Percentiles rank a stretch among this genome's conserved stretches.
phyloP scores from a whole-genome alignment of 2,888 invertebrate genomes.

The Drosophila mettleri region DNA sequence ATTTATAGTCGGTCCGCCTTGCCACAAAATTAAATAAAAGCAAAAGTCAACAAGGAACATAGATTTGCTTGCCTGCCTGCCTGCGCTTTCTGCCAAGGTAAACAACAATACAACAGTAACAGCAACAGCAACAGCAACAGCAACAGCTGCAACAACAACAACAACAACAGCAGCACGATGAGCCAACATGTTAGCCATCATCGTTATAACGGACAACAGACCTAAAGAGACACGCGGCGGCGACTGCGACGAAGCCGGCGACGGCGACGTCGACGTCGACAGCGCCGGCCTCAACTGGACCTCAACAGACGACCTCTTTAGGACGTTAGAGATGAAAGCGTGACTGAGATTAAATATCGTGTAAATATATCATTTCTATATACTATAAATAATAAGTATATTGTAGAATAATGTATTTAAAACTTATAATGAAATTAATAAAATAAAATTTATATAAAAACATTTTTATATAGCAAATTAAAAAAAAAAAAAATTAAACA shows the following conservation, averaged over 20 bases:
- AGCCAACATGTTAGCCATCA: constrained; percentile 73
- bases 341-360: constrained; percentile 34
- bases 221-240: constrained; percentile 45
- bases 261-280: background rate
- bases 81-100: constrained; percentile 69
- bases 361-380: background rate
- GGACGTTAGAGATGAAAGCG: constrained; percentile 29
- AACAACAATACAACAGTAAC: constrained; percentile 63
- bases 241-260: background rate
- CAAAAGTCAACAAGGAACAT: constrained; percentile 80
- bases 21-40: constrained; percentile 79
- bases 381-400: background rate
- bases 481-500: too few relatives aligned
- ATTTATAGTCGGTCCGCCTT: constrained; percentile 71
- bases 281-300: constrained; percentile 40
- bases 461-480: too few relatives aligned
- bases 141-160: constrained; percentile 25
- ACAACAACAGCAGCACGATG: constrained; percentile 24
- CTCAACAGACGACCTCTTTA: constrained; percentile 39
- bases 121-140: constrained; percentile 24
- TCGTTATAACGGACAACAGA: constrained; percentile 68
- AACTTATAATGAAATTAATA: background rate
- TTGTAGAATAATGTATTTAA: too few relatives aligned
- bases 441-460: too few relatives aligned
- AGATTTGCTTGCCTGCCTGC: constrained; percentile 74